Evolutionary conservation across 2,113 vertebrate species (phyloP).

Genomic region (Sterrhoptilus dennistouni): DNA sequence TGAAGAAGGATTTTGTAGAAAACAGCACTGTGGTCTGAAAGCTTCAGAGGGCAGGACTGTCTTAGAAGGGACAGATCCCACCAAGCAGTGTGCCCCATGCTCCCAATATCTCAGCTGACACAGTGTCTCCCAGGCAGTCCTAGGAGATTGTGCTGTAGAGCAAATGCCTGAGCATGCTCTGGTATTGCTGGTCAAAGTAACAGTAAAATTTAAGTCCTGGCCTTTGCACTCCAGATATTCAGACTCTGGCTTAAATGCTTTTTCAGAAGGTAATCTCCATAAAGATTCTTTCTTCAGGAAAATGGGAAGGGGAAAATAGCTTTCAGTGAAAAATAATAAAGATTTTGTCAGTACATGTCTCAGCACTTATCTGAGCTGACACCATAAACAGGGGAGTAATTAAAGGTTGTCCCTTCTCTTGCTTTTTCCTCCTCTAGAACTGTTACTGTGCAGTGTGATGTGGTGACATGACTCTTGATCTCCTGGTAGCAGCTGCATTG

Average conservation of each 20-base stretch:
- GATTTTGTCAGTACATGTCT: background rate
- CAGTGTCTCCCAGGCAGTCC: background rate
- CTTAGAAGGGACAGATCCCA: background rate
- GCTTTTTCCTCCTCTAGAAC: background rate
- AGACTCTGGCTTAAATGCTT: background rate
- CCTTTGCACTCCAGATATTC: background rate
- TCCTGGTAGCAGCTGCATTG: background rate
- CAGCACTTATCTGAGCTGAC: background rate
- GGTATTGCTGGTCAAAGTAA: background rate
- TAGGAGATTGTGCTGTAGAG: background rate
- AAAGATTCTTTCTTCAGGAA: background rate
- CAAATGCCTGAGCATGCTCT: background rate
- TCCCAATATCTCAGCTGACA: background rate
- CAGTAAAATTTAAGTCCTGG: background rate
- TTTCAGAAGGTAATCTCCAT: background rate
- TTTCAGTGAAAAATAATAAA: background rate
- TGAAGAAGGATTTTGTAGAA: background rate
- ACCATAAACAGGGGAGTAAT: background rate
- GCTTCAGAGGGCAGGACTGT: background rate
- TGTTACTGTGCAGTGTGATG: background rate
- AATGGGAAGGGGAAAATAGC: background rate
- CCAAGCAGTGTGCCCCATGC: background rate
- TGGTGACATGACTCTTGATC: background rate
- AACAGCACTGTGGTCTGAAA: background rate
- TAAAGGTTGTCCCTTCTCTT: background rate